Evolutionary conservation across 1,140 invertebrate genomes (phyloP), one percentile per base, ranked within the genome.

Genomic region (Bombus pascuorum): DNA sequence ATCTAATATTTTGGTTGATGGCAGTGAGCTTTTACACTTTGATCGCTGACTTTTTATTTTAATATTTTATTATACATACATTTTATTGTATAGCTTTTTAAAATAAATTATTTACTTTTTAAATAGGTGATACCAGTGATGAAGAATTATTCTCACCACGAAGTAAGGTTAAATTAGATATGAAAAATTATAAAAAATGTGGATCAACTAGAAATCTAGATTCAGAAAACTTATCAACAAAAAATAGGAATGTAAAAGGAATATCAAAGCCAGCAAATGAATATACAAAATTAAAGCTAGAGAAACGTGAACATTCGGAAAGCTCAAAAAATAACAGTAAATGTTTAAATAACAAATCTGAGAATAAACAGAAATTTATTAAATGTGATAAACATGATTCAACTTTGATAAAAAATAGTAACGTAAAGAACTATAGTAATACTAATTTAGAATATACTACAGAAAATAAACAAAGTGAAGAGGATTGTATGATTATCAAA

Each of bases 21-120:
- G 94, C 94, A 90, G 92, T 95, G 94, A 95, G 75, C 87, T 86
- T 92, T 90, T 44, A 91, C 93, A 95, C 94, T 95, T 95, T 95
- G 94, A 95, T 95, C 94, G 68, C 94, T 95, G 94, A 95, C 91
- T 59, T 44, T 83, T 85, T 75, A 10, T 66, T 81, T 47, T 59
- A 59, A 18, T 53, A 53, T 53, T 53, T 53, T 53, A 22, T 53
- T 53, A 53, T 53, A 53, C 5, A 53, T 8, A 82, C 66, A 15
- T 53, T 86, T 22, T 74, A 65, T 47, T 80, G 53, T 22, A 75
- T 68, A 12, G 0, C 66, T 44, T 53, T 62, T 65, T 73, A 42
- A 34, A 34, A 68, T 88, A 70, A 28, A 39, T 42, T 34, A 28
- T 10, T 57, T 83, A 39, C 62, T 86, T 91, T 65, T 57, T 80